Percentiles rank a stretch among this genome's conserved stretches.
phyloP scores from a whole-genome alignment of 2,888 invertebrate genomes.

The Bugula neritina region DNA sequence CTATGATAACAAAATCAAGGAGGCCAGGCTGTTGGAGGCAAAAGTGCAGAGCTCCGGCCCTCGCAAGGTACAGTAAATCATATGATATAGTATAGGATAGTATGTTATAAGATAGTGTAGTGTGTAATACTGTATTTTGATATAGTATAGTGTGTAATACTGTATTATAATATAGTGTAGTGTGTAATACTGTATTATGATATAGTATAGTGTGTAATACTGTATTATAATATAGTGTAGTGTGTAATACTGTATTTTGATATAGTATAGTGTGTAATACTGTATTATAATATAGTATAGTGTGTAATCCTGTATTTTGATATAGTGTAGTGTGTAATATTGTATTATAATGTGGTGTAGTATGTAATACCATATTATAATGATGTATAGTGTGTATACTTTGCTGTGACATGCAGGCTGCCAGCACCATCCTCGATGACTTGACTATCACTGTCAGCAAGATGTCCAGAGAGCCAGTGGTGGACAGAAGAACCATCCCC shows the following conservation, averaged over 20 bases:
- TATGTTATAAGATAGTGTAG: too few species aligned
- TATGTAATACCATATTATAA: neutral
- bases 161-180: neutral
- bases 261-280: too few species aligned
- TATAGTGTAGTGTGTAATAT: too few species aligned
- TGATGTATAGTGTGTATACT: neutral
- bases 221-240: neutral
- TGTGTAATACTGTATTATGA: neutral
- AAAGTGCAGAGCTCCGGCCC: constrained; percentile 16
- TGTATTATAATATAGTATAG: neutral
- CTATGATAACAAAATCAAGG: constrained; percentile 46
- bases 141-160: too few species aligned
- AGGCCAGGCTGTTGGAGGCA: constrained; percentile 44
- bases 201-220: too few species aligned
- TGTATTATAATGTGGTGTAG: neutral
- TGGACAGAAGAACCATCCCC: constrained; percentile 6
- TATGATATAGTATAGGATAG: neutral
- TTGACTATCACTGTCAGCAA: constrained; percentile 24
- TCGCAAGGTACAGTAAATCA: neutral
- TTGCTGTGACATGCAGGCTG: neutral
- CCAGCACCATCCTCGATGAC: constrained; percentile 8
- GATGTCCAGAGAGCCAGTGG: neutral
- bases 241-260: too few species aligned
- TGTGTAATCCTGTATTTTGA: too few species aligned
- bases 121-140: too few species aligned